Percentiles rank a stretch among this genome's conserved stretches.
phyloP scores from a whole-genome alignment of 1,140 invertebrate genomes.

The Agraylea sexmaculata region DNA sequence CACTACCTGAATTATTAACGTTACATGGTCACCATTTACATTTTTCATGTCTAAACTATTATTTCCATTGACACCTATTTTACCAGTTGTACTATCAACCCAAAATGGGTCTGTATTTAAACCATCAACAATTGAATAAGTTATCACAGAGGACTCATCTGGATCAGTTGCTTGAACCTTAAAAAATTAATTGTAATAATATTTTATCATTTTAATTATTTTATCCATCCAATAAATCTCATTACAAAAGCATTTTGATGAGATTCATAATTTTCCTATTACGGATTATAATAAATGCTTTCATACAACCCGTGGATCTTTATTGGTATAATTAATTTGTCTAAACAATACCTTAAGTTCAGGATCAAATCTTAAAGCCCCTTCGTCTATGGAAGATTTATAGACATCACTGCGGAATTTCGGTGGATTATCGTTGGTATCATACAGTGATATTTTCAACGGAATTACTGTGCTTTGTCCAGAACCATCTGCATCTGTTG shows the following conservation, averaged over 20 bases:
- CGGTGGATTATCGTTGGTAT: constrained; percentile 81
- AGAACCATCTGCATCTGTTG: constrained; percentile 70
- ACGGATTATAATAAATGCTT: too few species aligned
- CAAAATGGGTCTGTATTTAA: constrained; percentile 52
- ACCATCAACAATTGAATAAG: constrained; percentile 59
- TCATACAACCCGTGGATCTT: too few species aligned
- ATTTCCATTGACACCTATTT: constrained; percentile 52
- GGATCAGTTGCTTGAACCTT: constrained; percentile 61
- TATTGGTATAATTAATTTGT: too few species aligned
- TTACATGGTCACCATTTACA: constrained; percentile 42
- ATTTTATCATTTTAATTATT: too few species aligned
- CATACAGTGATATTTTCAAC: constrained; percentile 62
- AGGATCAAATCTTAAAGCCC: constrained; percentile 70
- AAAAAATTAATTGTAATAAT: background rate
- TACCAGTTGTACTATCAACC: constrained; percentile 55
- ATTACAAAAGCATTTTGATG: too few species aligned
- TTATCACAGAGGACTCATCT: constrained; percentile 69
- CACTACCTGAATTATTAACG: constrained; percentile 43
- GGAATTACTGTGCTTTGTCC: constrained; percentile 66
- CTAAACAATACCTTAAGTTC: constrained; percentile 29
- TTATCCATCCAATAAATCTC: too few species aligned
- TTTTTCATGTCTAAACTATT: constrained; percentile 50
- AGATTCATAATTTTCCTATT: too few species aligned
- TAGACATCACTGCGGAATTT: constrained; percentile 61
- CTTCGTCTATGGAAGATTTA: constrained; percentile 72